phyloP scores from a whole-genome alignment of 2,797 vertebrate genomes.

The Mergus octosetaceus region DNA sequence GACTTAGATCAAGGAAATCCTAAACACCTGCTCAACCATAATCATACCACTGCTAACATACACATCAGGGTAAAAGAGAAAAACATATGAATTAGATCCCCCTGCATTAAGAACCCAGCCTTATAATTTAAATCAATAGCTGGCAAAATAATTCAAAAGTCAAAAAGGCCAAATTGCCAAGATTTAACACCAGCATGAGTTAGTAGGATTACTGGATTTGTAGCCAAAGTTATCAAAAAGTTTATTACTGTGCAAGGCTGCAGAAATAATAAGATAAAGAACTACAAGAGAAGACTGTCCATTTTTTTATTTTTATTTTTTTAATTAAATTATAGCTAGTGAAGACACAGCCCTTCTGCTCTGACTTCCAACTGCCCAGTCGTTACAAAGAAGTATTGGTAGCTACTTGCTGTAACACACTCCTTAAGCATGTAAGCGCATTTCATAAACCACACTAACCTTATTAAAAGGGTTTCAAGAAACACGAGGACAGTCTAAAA shows the following conservation, averaged over 20 bases:
- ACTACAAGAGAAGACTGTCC: background rate
- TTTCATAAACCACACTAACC: background rate
- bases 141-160: background rate
- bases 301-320: no score
- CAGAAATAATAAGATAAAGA: background rate
- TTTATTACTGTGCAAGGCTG: background rate
- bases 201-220: background rate
- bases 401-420: background rate
- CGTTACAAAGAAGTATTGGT: accelerated
- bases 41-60: background rate
- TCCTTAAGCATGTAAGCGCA: background rate
- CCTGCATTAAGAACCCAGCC: background rate
- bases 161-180: background rate
- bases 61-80: background rate
- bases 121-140: background rate
- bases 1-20: background rate
- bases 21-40: background rate
- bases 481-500: accelerated
- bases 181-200: background rate
- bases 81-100: accelerated
- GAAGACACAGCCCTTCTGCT: background rate
- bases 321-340: background rate
- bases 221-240: background rate
- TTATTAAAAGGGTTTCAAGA: background rate
- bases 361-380: background rate